Conservation (phyloP, 23 tunicate species). For the Ascidia mentula region DNA sequence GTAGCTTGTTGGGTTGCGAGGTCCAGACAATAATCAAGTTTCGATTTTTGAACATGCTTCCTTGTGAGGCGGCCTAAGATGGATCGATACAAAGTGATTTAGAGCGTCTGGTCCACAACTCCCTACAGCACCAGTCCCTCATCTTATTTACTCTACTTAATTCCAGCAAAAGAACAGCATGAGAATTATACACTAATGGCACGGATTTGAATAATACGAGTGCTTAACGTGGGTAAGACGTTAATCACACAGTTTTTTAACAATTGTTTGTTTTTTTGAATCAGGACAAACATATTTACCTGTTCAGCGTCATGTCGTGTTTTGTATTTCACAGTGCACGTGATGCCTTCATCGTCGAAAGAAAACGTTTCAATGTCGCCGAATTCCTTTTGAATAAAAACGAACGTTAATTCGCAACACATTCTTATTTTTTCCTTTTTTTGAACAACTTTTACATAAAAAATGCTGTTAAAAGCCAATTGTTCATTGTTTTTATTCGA, state of each 20-base stretch:
- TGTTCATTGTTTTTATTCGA: too few species aligned
- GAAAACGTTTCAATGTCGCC: conserved; percentile 76
- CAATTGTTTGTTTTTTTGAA: background rate
- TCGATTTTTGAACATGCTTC: conserved; percentile 53
- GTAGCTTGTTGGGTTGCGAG: conserved; percentile 24
- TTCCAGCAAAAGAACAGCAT: too few species aligned
- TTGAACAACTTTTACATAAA: too few species aligned
- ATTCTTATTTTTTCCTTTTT: background rate
- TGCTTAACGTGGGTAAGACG: too few species aligned
- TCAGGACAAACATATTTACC: too few species aligned
- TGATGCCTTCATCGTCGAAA: conserved; percentile 75
- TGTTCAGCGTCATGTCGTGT: conserved; percentile 79
- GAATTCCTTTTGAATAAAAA: conserved; percentile 36
- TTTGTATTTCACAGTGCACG: conserved; percentile 74
- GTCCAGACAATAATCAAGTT: conserved; percentile 57
- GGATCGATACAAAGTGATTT: background rate
- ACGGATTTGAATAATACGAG: too few species aligned
- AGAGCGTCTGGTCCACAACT: background rate
- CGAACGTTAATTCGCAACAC: background rate
- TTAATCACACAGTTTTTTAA: background rate
- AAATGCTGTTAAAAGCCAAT: too few species aligned
- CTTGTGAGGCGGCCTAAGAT: conserved; percentile 57
- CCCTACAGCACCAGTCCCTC: too few species aligned
- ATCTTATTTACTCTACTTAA: too few species aligned
- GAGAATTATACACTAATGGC: too few species aligned